Evolutionary conservation across 2,888 invertebrate genomes (phyloP).

Genomic region (Nipponacmea schrenckii): DNA sequence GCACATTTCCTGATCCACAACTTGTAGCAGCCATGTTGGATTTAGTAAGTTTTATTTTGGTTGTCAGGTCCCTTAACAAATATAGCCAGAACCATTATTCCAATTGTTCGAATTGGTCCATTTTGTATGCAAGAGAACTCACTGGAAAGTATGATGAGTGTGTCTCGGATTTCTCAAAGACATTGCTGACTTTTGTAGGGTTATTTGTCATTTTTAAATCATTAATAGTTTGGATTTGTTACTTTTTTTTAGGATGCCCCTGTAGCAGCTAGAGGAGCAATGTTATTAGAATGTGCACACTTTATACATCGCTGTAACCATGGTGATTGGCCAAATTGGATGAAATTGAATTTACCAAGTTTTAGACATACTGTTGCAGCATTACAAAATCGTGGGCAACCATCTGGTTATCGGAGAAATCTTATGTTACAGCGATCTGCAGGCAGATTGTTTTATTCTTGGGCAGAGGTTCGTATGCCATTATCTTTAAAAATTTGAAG

Average conservation of each 20-base stretch:
- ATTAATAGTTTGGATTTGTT: not conserved
- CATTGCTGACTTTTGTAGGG: no score
- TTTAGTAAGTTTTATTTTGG: constrained; percentile 75
- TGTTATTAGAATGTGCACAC: constrained; percentile 93
- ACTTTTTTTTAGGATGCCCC: constrained; percentile 86
- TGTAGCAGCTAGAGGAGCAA: constrained; percentile 89
- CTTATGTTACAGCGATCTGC: constrained; percentile 85
- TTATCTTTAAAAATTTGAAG: no score
- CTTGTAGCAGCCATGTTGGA: constrained; percentile 93
- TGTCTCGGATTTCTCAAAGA: no score
- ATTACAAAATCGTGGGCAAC: constrained; percentile 68
- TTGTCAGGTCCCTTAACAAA: no score
- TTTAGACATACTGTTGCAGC: constrained; percentile 69
- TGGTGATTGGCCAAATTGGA: constrained; percentile 98
- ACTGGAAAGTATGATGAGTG: no score
- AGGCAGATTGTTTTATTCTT: constrained; percentile 96
- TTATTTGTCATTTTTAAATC: no score
- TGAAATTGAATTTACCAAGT: constrained; percentile 85
- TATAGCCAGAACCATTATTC: no score
- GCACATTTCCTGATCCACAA: constrained; percentile 94
- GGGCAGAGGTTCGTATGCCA: constrained; percentile 78
- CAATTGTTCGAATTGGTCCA: no score
- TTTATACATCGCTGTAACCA: constrained; percentile 98
- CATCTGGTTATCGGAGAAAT: constrained; percentile 73
- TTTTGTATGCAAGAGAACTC: no score